Base-by-base conservation (phyloP, 2,797 vertebrate genomes). In the Lagorchestes hirsutus region DNA sequence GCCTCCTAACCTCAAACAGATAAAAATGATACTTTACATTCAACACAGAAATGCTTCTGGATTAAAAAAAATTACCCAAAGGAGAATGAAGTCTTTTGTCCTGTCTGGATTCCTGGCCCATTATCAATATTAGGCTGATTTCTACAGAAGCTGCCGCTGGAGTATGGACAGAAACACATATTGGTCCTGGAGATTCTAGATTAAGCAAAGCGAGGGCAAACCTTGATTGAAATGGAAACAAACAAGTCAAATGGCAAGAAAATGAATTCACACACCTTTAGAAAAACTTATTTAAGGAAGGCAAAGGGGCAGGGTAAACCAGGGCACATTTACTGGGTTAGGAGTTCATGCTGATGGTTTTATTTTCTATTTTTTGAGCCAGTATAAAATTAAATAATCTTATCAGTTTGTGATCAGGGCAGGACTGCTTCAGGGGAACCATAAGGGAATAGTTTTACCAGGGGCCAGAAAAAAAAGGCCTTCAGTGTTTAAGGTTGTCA, bases 401-500 rank as follows among this genome's bases (percentile, higher is more conserved):
- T 96, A 96, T 96, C 93, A 97, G 98, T 93, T 98, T 97, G 95
- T 98, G 97, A 97, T 97, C 97, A 96, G 96, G 74, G 94, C 97
- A 98, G 54, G 0, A 97, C 93, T 96, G 54, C 5, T 96, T 97
- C 98, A 95, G 98, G 96, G 93, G 96, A 98, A 96, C 62, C 95
- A 92, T 93, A 91, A 96, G 97, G 96, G 93, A 95, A 98, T 97
- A 97, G 59, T 87, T 97, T 97, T 97, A 98, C 95, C 52, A 8
- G 58, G 97, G 97, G 98, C 98, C 98, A 50, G 40, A 40, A 97
- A 98, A 98, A 98, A 98, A 98, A 98, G 92, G 94, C 96, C 98
- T 98, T 98, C 97, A 96, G 91, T 98, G 93, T 98, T 98, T 98
- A 96, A 98, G 96, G 96, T 98, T 97, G 97, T 98, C 98, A 98